Evolutionary conservation across 2,797 vertebrate species (phyloP).

Genomic region (Aulostomus chinensis): DNA sequence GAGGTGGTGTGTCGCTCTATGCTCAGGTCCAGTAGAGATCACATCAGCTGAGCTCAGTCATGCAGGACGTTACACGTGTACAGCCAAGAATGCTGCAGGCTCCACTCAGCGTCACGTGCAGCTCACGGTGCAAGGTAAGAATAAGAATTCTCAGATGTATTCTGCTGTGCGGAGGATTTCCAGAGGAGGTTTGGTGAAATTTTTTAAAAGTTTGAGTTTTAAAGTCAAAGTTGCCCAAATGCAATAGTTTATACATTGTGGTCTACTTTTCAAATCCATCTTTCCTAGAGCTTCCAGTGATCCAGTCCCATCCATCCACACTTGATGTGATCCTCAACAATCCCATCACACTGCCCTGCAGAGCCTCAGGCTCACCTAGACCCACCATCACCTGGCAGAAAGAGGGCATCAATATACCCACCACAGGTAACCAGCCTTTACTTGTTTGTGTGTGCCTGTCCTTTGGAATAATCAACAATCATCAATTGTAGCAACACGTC

Average conservation of each 20-base stretch:
- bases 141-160: too few species aligned
- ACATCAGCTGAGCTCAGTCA: conserved; percentile 83
- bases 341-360: conserved; percentile 88
- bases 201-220: too few species aligned
- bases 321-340: conserved; percentile 91
- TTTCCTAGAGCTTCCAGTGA: conserved; percentile 86
- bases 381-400: conserved; percentile 95
- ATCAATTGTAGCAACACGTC: background rate
- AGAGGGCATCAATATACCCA: conserved; percentile 89
- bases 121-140: conserved; percentile 90
- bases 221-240: background rate
- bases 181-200: too few species aligned
- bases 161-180: too few species aligned
- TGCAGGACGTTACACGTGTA: conserved; percentile 87
- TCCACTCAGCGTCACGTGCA: conserved; percentile 86
- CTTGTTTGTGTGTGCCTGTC: background rate
- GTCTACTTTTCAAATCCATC: background rate
- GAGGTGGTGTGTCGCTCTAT: background rate
- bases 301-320: conserved; percentile 81
- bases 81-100: conserved; percentile 88
- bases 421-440: conserved; percentile 72
- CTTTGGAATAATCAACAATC: background rate
- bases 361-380: conserved; percentile 85
- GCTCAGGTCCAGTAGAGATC: conserved; percentile 89
- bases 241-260: background rate